phyloP scores from a whole-genome alignment of 2,113 vertebrate genomes.

The Carettochelys insculpta region DNA sequence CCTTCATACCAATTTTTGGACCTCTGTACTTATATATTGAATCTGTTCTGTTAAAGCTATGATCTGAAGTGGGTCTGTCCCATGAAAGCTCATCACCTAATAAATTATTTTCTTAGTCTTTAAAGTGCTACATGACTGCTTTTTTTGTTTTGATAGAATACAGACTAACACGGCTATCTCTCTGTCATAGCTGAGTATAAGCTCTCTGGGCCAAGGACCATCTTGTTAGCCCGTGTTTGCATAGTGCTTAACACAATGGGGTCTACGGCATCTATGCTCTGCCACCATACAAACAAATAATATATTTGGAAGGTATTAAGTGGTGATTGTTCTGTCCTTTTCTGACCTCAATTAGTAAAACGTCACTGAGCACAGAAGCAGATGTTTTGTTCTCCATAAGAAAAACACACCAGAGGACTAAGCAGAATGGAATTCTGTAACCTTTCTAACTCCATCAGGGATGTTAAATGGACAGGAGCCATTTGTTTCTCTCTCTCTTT shows the following conservation, averaged over 20 bases:
- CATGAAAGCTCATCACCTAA: too few relatives aligned
- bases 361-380: background rate
- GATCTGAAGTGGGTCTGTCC: too few relatives aligned
- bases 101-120: too few relatives aligned
- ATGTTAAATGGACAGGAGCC: background rate
- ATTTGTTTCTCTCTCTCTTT: background rate
- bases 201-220: background rate
- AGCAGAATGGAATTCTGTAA: background rate
- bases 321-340: background rate
- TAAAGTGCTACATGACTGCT: too few relatives aligned
- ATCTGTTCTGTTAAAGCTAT: too few relatives aligned
- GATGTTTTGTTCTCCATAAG: background rate
- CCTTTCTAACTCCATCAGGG: background rate
- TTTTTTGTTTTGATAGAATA: too few relatives aligned
- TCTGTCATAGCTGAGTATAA: background rate
- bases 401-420: background rate
- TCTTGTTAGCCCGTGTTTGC: background rate
- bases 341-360: background rate
- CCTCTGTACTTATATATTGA: too few relatives aligned
- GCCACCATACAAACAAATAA: background rate
- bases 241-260: background rate
- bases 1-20: too few relatives aligned
- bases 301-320: background rate
- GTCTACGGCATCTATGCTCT: background rate
- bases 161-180: too few relatives aligned